Conservation (phyloP, 2,797 vertebrate genomes). For the Ceryle rudis region DNA sequence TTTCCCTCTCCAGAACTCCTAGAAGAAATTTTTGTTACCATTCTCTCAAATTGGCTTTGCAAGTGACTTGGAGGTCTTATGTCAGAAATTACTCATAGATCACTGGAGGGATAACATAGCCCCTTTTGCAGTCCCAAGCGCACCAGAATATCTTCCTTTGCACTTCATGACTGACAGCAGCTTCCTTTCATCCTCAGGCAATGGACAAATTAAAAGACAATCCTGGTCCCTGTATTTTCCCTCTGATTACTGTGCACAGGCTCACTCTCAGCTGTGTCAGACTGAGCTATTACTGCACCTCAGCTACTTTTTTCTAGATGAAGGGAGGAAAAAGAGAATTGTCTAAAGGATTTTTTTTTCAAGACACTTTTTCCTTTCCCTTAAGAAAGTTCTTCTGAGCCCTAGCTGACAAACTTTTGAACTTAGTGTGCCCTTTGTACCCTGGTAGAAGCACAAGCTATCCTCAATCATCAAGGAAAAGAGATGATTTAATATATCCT, state of each 20-base stretch:
- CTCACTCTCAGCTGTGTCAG: background rate
- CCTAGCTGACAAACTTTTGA: background rate
- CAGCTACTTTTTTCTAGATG: background rate
- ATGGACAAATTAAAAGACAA: conserved; percentile 57
- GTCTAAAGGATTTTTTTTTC: background rate
- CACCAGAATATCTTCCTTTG: background rate
- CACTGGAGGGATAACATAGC: conserved; percentile 1
- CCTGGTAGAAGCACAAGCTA: background rate
- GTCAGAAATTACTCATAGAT: conserved; percentile 42
- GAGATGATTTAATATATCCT: background rate
- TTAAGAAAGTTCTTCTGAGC: background rate
- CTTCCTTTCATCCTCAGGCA: conserved; percentile 44
- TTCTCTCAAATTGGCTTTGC: conserved; percentile 42
- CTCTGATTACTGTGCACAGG: background rate
- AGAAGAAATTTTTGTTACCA: conserved; percentile 1
- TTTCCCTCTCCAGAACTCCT: background rate
- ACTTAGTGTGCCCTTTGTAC: background rate
- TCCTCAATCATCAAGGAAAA: background rate
- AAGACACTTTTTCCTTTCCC: background rate
- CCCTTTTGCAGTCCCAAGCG: background rate
- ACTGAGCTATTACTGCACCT: background rate
- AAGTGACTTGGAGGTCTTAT: conserved; percentile 31
- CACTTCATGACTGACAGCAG: conserved; percentile 33
- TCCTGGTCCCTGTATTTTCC: background rate
- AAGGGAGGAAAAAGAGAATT: background rate